These are phyloP conservation scores for Cydia pomonella DNA, from an alignment of 1,140 invertebrate genomes.

Conservation along the genomic window DNA sequence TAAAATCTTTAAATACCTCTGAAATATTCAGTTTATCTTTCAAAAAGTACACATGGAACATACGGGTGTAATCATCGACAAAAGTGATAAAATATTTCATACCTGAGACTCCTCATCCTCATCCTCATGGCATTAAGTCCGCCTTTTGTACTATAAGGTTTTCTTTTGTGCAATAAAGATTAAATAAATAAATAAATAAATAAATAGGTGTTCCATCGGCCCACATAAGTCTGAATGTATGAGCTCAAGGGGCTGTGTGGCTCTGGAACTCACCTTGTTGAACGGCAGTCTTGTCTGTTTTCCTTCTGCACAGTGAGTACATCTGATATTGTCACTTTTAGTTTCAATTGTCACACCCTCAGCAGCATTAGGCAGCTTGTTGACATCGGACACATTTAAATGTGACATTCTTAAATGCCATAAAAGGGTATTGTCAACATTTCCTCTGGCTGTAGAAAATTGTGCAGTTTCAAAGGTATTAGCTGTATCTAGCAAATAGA, in stretches of 20 bases:
- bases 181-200: no score
- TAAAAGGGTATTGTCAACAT: neutral
- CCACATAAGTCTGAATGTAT: conserved; percentile 33
- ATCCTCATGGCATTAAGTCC: no score
- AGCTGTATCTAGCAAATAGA: conserved; percentile 37
- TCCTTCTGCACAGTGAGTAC: conserved; percentile 20
- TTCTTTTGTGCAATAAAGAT: no score
- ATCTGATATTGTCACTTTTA: neutral
- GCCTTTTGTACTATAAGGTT: no score
- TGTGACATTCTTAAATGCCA: conserved; percentile 22
- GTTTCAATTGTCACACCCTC: conserved; percentile 2
- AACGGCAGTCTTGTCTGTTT: conserved; percentile 28
- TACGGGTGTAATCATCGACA: conserved; percentile 32
- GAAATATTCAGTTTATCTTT: neutral
- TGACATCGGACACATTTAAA: conserved; percentile 17
- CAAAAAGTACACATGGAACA: conserved; percentile 14
- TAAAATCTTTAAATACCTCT: conserved; percentile 20
- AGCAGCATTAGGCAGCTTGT: neutral
- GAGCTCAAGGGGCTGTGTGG: neutral
- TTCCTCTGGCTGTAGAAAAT: conserved; percentile 3
- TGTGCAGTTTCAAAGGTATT: conserved; percentile 13
- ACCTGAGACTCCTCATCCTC: conserved; percentile 26
- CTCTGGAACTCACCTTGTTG: neutral
- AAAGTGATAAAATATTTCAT: conserved; percentile 31
- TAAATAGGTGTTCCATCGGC: conserved; percentile 20